These are phyloP conservation scores for Drosophila borborema DNA, from an alignment of 2,888 invertebrate genomes.

Conservation along the genomic window DNA sequence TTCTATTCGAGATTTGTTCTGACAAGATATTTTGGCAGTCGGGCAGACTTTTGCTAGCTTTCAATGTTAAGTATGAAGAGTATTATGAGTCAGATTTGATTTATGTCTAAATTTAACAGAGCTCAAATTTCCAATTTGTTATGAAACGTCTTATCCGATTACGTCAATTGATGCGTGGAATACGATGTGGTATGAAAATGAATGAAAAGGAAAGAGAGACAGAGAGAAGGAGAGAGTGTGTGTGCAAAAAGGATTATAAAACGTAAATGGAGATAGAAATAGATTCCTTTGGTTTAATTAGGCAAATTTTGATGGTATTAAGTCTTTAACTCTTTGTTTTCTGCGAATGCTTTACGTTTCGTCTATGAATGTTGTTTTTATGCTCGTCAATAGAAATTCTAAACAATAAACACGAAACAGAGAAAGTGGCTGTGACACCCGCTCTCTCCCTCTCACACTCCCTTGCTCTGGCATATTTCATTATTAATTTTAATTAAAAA, in stretches of 20 bases:
- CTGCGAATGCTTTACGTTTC: not conserved
- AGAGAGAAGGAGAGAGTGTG: too few relatives aligned
- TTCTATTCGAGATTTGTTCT: not conserved
- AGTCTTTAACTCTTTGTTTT: not conserved
- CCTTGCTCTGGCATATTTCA: slow-evolving; percentile 32
- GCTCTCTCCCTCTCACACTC: not conserved
- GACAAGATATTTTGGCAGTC: not conserved
- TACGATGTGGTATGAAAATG: slow-evolving; percentile 32
- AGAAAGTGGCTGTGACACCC: not conserved
- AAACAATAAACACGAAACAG: not conserved
- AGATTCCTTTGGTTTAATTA: slow-evolving; percentile 29
- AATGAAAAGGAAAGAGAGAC: too few relatives aligned
- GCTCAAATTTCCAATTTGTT: slow-evolving; percentile 35
- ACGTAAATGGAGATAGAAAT: not conserved
- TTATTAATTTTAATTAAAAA: slow-evolving; percentile 65
- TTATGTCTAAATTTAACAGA: slow-evolving; percentile 4
- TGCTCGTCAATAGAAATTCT: not conserved
- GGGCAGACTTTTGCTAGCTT: accelerated
- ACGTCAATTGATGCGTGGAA: slow-evolving; percentile 22
- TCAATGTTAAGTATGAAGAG: not conserved
- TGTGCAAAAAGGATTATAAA: slow-evolving; percentile 11
- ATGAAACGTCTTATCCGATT: slow-evolving; percentile 33
- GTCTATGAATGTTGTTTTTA: not conserved
- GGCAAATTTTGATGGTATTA: slow-evolving; percentile 26
- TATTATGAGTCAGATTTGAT: slow-evolving; percentile 16